Evolutionary conservation across 2,888 invertebrate genomes (phyloP).

Genomic region (Adelognathus sp.): DNA sequence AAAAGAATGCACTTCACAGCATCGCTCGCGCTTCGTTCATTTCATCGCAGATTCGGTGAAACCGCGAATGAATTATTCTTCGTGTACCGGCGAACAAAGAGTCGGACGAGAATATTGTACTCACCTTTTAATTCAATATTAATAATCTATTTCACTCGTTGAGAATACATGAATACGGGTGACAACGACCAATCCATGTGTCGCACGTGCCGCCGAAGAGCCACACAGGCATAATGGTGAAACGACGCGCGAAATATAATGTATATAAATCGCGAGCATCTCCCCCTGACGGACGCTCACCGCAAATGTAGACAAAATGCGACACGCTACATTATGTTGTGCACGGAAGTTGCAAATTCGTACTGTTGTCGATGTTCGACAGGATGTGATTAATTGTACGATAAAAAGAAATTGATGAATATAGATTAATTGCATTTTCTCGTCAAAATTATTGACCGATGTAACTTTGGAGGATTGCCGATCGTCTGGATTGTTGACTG

Average conservation of each 20-base stretch:
- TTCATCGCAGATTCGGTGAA: background rate
- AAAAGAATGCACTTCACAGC: background rate
- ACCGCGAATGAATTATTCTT: background rate
- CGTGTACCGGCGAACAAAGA: background rate
- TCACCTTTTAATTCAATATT: slow-evolving; percentile 65
- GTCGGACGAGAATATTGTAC: slow-evolving; percentile 27
- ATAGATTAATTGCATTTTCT: too few species aligned
- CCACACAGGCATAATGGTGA: slow-evolving; percentile 22
- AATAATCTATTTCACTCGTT: slow-evolving; percentile 60
- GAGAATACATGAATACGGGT: slow-evolving; percentile 56
- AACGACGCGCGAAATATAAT: slow-evolving; percentile 36
- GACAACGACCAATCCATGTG: slow-evolving; percentile 68
- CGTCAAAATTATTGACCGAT: too few species aligned
- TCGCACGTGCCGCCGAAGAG: slow-evolving; percentile 64
- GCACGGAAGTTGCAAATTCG: too few species aligned
- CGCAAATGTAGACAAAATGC: background rate
- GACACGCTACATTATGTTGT: too few species aligned
- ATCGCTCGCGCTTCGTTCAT: background rate
- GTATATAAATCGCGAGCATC: background rate
- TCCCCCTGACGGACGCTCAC: background rate
- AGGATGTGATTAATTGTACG: too few species aligned
- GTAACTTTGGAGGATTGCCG: too few species aligned
- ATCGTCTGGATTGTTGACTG: too few species aligned
- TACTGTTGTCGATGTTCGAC: too few species aligned
- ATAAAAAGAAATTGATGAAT: too few species aligned